Base-by-base conservation (phyloP, 2,888 invertebrate genomes). In the Lochmaea crataegi region DNA sequence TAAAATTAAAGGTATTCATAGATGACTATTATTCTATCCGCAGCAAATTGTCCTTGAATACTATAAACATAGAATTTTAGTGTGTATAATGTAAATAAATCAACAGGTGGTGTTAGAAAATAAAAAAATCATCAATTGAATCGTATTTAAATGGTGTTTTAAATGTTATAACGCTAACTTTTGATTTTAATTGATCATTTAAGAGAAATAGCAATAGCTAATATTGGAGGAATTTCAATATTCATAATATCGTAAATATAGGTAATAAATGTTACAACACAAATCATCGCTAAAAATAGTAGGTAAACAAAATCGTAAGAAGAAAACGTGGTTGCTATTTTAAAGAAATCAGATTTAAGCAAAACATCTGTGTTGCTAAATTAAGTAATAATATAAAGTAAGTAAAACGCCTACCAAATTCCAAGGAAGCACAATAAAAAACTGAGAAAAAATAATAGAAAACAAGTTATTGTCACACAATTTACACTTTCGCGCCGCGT, bases 371-470 rank as follows among this genome's bases (percentile, higher is more conserved):
- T 26, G 16, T 45, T 45, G 26, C 9, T 60, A 60, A 61, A 60
- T 10, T 48, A 60, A 48, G 60, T 68, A 60, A 60, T 68, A 68
- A 45, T 70, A 38, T 68, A 63, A 48, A 65, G 45, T 51, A 22
- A 53, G 63, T 58, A 68, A 68, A 72, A 75, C 83, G 83, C 85
- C 83, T 85, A 85, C 85, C 84, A 81, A 84, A 84, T 83, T 84
- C 83, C 82, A 80, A 82, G 81, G 83, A 84, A 83, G 80, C 80
- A 75, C 73, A 72, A 65, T 22, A 65, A 72, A 76, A 75, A 76
- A 74, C 74, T 70, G 65, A 14, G n/a, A 41, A 48, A 68, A 72
- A 72, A 71, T 68, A 74, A 68, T 58, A 69, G 69, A 76, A 67
- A 72, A 74, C 72, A 64, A 22, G 70, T 65, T 72, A 58, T 70